Conservation (phyloP, 2,888 invertebrate species). For the Apamea crenata region DNA sequence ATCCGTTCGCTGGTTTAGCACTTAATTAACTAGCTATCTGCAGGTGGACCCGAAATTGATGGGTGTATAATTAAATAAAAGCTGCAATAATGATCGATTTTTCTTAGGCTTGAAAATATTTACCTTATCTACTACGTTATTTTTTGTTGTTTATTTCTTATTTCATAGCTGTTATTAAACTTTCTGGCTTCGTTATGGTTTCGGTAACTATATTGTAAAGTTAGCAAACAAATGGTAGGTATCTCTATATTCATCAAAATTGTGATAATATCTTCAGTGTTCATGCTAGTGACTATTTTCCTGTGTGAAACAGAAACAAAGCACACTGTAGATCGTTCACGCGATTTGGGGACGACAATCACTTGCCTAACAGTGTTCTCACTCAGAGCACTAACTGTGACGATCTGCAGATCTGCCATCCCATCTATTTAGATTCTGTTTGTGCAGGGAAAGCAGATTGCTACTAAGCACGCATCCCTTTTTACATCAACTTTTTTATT, state of each 20-base stretch:
- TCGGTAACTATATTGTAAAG: neutral
- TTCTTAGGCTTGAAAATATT: slow-evolving; percentile 4
- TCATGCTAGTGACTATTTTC: slow-evolving; percentile 25
- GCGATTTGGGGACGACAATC: slow-evolving; percentile 43
- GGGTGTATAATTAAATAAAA: slow-evolving; percentile 41
- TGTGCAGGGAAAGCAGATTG: neutral
- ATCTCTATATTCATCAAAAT: slow-evolving; percentile 31
- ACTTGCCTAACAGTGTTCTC: slow-evolving; percentile 39
- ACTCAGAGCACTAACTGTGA: slow-evolving; percentile 40
- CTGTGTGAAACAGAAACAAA: slow-evolving; percentile 57
- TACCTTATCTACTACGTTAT: neutral
- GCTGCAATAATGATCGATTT: slow-evolving; percentile 43
- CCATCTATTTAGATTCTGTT: slow-evolving; percentile 9
- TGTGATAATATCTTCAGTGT: slow-evolving; percentile 32
- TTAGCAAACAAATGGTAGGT: neutral
- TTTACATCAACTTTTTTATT: neutral
- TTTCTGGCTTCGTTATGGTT: neutral
- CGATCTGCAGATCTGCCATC: slow-evolving; percentile 20
- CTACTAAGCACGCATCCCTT: slow-evolving; percentile 15
- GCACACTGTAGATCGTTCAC: slow-evolving; percentile 40
- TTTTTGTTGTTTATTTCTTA: slow-evolving; percentile 18
- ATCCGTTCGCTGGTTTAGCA: slow-evolving; percentile 40
- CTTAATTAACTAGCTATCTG: slow-evolving; percentile 54
- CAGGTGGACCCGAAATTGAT: slow-evolving; percentile 54
- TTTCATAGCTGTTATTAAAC: neutral